Evolutionary conservation across 2,797 vertebrate genomes (phyloP).

Genomic region (Clarias laeviceps): DNA sequence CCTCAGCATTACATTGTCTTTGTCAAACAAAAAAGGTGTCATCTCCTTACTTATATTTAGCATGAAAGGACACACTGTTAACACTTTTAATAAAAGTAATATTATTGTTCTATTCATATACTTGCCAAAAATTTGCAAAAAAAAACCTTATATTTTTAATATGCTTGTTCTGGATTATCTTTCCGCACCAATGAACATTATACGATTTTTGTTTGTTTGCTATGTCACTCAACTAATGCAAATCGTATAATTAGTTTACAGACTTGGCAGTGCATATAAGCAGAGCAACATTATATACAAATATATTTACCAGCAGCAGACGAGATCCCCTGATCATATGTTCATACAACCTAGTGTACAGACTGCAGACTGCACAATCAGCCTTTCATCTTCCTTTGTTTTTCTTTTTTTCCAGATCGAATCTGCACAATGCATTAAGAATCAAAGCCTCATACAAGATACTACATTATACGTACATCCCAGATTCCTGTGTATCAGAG

Average conservation of each 20-base stretch:
- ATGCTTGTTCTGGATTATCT: neutral
- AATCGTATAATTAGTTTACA: constrained; percentile 11
- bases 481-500: constrained; percentile 37
- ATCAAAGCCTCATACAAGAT: constrained; percentile 37
- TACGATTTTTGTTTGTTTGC: neutral
- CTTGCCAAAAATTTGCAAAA: neutral
- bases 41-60: neutral
- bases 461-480: constrained; percentile 32
- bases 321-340: neutral
- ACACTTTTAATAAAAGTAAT: constrained; percentile 1
- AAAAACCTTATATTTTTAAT: neutral
- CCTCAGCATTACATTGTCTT: neutral
- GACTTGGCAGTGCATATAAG: constrained; percentile 20
- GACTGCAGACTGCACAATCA: neutral
- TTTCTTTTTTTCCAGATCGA: neutral
- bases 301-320: constrained; percentile 23
- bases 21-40: neutral
- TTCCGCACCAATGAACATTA: constrained; percentile 6
- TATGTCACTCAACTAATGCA: neutral
- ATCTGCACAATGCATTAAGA: constrained; percentile 8
- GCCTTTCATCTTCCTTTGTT: neutral
- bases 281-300: constrained; percentile 29
- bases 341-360: constrained; percentile 12
- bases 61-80: neutral
- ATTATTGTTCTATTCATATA: constrained; percentile 2